phyloP scores from a whole-genome alignment of 92 coral and sea anemone species.

The Porites rus region DNA sequence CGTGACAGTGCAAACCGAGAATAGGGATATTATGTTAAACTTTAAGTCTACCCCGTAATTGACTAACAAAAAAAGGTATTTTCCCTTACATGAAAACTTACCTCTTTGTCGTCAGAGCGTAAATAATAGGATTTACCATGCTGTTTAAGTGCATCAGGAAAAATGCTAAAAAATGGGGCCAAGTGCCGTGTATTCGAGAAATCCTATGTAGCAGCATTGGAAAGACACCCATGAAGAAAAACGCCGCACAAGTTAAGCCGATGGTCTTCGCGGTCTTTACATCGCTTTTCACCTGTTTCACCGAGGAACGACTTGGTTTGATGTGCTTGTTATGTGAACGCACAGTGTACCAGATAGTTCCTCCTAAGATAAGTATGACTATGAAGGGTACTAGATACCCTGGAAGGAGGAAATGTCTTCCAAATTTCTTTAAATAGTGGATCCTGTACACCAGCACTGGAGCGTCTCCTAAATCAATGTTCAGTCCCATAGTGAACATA shows the following conservation, averaged over 20 bases:
- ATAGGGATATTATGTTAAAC: background rate
- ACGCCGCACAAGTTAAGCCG: slow-evolving; percentile 74
- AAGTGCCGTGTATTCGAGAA: slow-evolving; percentile 79
- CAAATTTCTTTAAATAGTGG: slow-evolving; percentile 74
- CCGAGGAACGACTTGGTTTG: slow-evolving; percentile 53
- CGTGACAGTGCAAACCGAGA: too few relatives aligned
- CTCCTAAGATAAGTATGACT: slow-evolving; percentile 62
- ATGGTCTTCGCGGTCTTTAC: slow-evolving; percentile 88
- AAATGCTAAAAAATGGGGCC: slow-evolving; percentile 83
- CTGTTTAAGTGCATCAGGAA: slow-evolving; percentile 81
- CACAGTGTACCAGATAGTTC: slow-evolving; percentile 70
- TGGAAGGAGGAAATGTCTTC: slow-evolving; percentile 76
- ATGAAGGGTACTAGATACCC: slow-evolving; percentile 78
- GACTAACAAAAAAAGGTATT: background rate
- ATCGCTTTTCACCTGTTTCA: slow-evolving; percentile 63
- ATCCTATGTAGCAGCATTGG: slow-evolving; percentile 81
- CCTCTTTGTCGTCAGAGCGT: slow-evolving; percentile 76
- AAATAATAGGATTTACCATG: slow-evolving; percentile 85
- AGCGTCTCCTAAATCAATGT: slow-evolving; percentile 69
- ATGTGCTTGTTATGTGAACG: slow-evolving; percentile 53
- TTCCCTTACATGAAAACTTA: background rate
- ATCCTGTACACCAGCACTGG: slow-evolving; percentile 79
- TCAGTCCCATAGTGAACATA: slow-evolving; percentile 69
- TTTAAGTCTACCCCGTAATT: background rate
- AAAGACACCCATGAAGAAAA: slow-evolving; percentile 81